A percentile compares a stretch with the other conserved stretches of the same genome.
Conservation (phyloP, 2,113 vertebrate genomes). For the Limanda limanda region DNA sequence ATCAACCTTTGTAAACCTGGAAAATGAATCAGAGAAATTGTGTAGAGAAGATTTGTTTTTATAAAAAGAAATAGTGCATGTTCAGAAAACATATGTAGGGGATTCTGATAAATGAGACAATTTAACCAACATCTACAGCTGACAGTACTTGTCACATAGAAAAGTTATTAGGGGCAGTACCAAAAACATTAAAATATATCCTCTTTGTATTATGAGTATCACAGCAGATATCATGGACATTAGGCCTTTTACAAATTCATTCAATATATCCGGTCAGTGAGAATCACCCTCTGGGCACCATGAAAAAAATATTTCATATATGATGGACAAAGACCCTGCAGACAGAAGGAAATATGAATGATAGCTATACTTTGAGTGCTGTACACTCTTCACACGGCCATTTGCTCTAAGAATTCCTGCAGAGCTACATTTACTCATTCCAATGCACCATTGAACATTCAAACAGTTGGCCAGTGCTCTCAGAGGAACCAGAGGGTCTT, state of each 20-base stretch:
- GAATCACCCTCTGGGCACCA: not conserved
- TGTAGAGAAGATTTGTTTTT: not conserved
- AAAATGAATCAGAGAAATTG: not conserved
- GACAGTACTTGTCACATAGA: not conserved
- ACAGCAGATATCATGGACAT: not conserved
- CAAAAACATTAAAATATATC: not conserved
- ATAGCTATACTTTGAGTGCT: too few species aligned
- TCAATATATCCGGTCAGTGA: not conserved
- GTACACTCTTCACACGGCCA: too few species aligned
- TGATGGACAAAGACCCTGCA: too few species aligned
- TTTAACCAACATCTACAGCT: not conserved
- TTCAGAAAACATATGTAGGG: not conserved
- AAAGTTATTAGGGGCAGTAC: not conserved
- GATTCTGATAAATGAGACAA: not conserved
- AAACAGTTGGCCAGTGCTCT: slow-evolving; percentile 11
- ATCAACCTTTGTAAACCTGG: not conserved
- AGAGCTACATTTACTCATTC: not conserved
- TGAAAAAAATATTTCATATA: not conserved
- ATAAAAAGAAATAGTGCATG: not conserved
- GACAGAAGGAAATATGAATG: not conserved
- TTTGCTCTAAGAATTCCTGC: not conserved
- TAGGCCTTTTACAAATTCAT: not conserved
- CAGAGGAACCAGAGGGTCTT: slow-evolving; percentile 35
- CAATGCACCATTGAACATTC: slow-evolving; percentile 4
- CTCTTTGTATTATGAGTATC: not conserved